Conservation (phyloP, 2,797 vertebrate species). For the Hemitrygon akajei region DNA sequence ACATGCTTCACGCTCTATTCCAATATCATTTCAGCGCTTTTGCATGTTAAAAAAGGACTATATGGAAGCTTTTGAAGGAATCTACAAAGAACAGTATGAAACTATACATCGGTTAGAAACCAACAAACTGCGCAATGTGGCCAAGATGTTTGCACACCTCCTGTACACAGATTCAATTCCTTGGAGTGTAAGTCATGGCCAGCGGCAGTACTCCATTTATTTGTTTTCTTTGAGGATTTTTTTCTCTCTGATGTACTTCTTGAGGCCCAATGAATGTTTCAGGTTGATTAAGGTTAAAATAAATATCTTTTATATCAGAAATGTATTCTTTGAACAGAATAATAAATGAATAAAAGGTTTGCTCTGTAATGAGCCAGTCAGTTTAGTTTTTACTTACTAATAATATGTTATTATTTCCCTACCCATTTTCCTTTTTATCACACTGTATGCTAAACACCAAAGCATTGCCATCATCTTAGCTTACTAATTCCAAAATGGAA, state of each 20-base stretch:
- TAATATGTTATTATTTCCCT: neutral
- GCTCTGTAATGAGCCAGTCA: neutral
- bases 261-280: neutral
- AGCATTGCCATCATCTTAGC: neutral
- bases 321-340: neutral
- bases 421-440: neutral
- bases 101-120: constrained; percentile 96
- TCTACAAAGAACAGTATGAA: constrained; percentile 92
- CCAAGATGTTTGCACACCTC: constrained; percentile 92
- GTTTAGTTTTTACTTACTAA: neutral
- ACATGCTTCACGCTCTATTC: constrained; percentile 4
- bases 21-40: constrained; percentile 70
- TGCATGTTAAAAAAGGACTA: constrained; percentile 95
- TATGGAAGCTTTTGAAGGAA: constrained; percentile 93
- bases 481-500: neutral
- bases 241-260: neutral
- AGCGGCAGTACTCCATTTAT: too few relatives aligned
- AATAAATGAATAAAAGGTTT: too few relatives aligned
- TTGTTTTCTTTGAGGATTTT: neutral
- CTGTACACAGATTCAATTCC: constrained; percentile 93
- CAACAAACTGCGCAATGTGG: constrained; percentile 94
- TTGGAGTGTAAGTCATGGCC: constrained; percentile 80
- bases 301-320: neutral
- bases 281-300: neutral
- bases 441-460: neutral